These are phyloP conservation scores for Alligator mississippiensis DNA, from an alignment of 2,113 vertebrate species.

Conservation along the genomic window DNA sequence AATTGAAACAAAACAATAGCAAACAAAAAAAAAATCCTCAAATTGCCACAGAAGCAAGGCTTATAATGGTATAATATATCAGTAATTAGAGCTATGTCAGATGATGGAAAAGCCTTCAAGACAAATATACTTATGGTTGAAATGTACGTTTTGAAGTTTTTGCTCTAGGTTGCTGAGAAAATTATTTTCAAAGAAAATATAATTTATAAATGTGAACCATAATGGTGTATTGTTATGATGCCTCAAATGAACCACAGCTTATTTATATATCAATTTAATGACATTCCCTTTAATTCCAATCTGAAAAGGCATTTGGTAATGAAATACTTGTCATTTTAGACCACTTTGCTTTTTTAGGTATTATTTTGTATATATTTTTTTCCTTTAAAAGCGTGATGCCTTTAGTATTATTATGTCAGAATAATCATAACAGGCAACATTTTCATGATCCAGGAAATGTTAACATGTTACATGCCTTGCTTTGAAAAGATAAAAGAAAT, in stretches of 20 bases:
- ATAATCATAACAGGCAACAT: slow-evolving; percentile 67
- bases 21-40: not conserved
- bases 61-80: not conserved
- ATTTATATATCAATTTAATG: slow-evolving; percentile 31
- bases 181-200: not conserved
- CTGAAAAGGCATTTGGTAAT: slow-evolving; percentile 47
- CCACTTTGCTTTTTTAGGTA: slow-evolving; percentile 32
- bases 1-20: slow-evolving; percentile 4
- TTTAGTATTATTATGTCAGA: slow-evolving; percentile 54
- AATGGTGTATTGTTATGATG: slow-evolving; percentile 10
- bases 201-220: not conserved
- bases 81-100: slow-evolving; percentile 6
- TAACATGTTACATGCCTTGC: slow-evolving; percentile 69
- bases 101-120: not conserved
- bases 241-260: slow-evolving; percentile 21
- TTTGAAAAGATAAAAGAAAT: slow-evolving; percentile 70
- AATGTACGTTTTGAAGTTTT: slow-evolving; percentile 31
- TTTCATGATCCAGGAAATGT: slow-evolving; percentile 73
- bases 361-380: slow-evolving; percentile 23
- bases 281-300: slow-evolving; percentile 37
- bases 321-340: slow-evolving; percentile 23
- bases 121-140: not conserved
- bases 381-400: slow-evolving; percentile 51
- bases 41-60: slow-evolving; percentile 10
- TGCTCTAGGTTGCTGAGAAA: not conserved